Percentiles rank a stretch among this genome's conserved stretches.
These are phyloP conservation scores for Drosophila mojavensis DNA, from an alignment of 1,140 invertebrate species.

Conservation along the genomic window DNA sequence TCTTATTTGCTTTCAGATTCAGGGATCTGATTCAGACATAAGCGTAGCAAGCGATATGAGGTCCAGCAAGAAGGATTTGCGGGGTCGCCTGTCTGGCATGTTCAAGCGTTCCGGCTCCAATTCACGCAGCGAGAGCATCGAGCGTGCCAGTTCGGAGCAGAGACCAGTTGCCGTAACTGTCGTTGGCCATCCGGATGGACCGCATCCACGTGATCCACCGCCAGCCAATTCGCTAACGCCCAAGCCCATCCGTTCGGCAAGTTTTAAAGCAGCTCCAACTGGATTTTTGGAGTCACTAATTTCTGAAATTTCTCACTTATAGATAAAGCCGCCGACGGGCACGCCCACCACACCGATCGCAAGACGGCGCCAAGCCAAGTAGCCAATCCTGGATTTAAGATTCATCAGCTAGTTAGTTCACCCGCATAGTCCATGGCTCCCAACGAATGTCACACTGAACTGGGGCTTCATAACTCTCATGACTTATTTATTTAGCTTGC, in stretches of 20 bases:
- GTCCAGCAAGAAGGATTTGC: constrained; percentile 90
- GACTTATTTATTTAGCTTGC: constrained; percentile 43
- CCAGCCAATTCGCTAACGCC: constrained; percentile 78
- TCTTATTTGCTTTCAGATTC: constrained; percentile 72
- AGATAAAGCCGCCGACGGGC: constrained; percentile 78
- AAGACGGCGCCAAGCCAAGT: constrained; percentile 76
- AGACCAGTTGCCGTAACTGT: constrained; percentile 79
- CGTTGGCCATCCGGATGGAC: constrained; percentile 75
- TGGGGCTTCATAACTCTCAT: constrained; percentile 37
- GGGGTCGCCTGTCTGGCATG: constrained; percentile 91
- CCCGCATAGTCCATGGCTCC: constrained; percentile 16
- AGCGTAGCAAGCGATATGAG: constrained; percentile 87
- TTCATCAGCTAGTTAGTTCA: constrained; percentile 55
- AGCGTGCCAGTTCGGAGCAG: constrained; percentile 64
- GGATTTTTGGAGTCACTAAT: neutral
- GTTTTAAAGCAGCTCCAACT: neutral
- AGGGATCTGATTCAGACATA: constrained; percentile 92
- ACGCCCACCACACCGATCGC: constrained; percentile 77
- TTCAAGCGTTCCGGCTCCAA: constrained; percentile 88
- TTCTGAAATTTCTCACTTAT: neutral
- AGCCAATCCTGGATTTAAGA: constrained; percentile 50
- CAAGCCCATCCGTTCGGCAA: constrained; percentile 78
- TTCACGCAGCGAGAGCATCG: constrained; percentile 75
- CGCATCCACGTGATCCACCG: constrained; percentile 74
- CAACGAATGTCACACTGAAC: constrained; percentile 4